These are phyloP conservation scores for Microplitis deprimator DNA, from an alignment of 2,888 invertebrate species.

Conservation along the genomic window DNA sequence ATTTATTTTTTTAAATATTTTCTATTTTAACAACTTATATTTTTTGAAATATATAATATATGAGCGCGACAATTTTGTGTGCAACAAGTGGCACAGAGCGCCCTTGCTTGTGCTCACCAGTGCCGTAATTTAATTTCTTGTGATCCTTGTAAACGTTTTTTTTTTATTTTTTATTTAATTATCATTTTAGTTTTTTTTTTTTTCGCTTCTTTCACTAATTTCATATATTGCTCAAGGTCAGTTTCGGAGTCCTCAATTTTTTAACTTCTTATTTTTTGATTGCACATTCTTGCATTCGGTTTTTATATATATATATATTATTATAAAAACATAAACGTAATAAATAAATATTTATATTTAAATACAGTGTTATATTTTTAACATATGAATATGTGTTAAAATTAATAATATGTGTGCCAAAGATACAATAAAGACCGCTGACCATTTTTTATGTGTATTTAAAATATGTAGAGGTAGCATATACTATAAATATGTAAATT, in stretches of 20 bases:
- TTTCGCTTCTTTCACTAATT: not conserved
- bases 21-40: slow-evolving; percentile 40
- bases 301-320: not conserved
- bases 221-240: slow-evolving; percentile 3
- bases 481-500: not conserved
- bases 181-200: not conserved
- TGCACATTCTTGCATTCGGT: not conserved
- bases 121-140: slow-evolving; percentile 29
- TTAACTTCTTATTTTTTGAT: not conserved
- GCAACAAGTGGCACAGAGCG: slow-evolving; percentile 65
- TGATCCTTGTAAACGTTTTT: slow-evolving; percentile 42
- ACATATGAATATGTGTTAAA: not conserved
- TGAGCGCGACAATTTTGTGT: slow-evolving; percentile 49
- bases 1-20: not conserved
- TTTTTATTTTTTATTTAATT: slow-evolving; percentile 40
- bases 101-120: slow-evolving; percentile 55
- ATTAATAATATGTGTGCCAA: not conserved
- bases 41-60: slow-evolving; percentile 51
- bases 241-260: slow-evolving; percentile 1
- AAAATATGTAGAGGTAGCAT: not conserved
- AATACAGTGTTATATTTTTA: not conserved
- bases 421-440: not conserved
- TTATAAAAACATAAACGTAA: not conserved
- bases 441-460: not conserved
- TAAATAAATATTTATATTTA: not conserved